A percentile compares a stretch with the other conserved stretches of the same genome.
phyloP scores from a whole-genome alignment of 2,113 vertebrate species.

The Chaetodon auriga region DNA sequence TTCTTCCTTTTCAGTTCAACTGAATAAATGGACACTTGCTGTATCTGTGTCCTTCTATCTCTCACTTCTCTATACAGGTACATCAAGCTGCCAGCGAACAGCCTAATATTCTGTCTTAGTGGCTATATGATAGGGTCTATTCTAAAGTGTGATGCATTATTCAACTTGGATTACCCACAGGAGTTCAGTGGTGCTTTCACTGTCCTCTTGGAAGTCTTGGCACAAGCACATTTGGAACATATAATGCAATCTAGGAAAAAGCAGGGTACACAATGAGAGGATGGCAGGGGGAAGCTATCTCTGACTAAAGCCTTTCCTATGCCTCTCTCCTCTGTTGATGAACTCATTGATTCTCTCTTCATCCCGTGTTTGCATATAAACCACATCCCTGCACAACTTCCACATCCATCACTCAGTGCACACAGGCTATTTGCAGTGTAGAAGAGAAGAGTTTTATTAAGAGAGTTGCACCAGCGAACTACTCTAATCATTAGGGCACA shows the following conservation, averaged over 20 bases:
- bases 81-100: constrained; percentile 24
- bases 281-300: constrained; percentile 14
- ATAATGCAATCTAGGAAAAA: constrained; percentile 39
- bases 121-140: neutral
- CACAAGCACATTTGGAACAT: constrained; percentile 15
- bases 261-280: constrained; percentile 38
- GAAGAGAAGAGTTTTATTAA: neutral
- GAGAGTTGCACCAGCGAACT: neutral
- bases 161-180: constrained; percentile 51
- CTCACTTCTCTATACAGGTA: constrained; percentile 10
- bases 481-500: neutral
- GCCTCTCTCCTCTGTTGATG: constrained; percentile 9
- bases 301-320: constrained; percentile 19
- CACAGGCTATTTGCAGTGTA: neutral
- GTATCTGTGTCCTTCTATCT: constrained; percentile 16
- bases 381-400: neutral
- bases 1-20: constrained; percentile 21
- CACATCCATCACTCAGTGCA: neutral
- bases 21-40: constrained; percentile 20
- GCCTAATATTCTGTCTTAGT: neutral
- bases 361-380: neutral
- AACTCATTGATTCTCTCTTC: constrained; percentile 18
- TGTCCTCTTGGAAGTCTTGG: constrained; percentile 36
- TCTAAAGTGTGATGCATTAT: constrained; percentile 48
- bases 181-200: constrained; percentile 9